Percentiles rank a stretch among this genome's conserved stretches.
These are phyloP conservation scores for Argyrosomus japonicus DNA, from an alignment of 2,113 vertebrate species.

Conservation along the genomic window DNA sequence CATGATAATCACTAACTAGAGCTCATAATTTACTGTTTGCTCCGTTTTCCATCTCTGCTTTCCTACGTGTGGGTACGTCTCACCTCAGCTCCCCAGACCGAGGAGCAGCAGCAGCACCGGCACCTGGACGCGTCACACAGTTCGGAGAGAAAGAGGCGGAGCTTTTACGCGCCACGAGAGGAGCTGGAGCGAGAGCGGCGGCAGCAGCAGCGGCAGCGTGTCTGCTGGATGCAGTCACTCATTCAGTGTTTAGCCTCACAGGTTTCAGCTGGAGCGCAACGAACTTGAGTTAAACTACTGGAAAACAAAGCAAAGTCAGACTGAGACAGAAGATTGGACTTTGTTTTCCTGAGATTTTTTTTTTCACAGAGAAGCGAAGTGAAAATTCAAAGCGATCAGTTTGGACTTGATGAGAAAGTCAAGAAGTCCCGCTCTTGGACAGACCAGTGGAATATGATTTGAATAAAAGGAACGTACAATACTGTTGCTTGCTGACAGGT, in stretches of 20 bases:
- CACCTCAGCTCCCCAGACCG: slow-evolving; percentile 8
- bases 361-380: background rate
- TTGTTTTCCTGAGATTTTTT: background rate
- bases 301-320: background rate
- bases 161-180: slow-evolving; percentile 41
- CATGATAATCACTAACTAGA: background rate
- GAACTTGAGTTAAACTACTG: background rate
- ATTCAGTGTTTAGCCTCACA: background rate
- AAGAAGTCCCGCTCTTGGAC: slow-evolving; percentile 25
- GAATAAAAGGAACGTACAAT: slow-evolving; percentile 5
- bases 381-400: background rate
- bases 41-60: background rate
- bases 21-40: background rate
- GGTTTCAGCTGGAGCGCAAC: background rate
- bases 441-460: slow-evolving; percentile 66
- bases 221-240: slow-evolving; percentile 42
- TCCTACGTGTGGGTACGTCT: background rate
- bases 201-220: slow-evolving; percentile 18
- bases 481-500: slow-evolving; percentile 64
- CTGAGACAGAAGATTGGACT: background rate
- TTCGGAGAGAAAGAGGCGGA: slow-evolving; percentile 51
- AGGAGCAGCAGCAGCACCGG: background rate
- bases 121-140: slow-evolving; percentile 60
- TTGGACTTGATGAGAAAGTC: slow-evolving; percentile 48
- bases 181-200: slow-evolving; percentile 26